phyloP scores from a whole-genome alignment of 2,888 invertebrate species.

The Mamestra brassicae region DNA sequence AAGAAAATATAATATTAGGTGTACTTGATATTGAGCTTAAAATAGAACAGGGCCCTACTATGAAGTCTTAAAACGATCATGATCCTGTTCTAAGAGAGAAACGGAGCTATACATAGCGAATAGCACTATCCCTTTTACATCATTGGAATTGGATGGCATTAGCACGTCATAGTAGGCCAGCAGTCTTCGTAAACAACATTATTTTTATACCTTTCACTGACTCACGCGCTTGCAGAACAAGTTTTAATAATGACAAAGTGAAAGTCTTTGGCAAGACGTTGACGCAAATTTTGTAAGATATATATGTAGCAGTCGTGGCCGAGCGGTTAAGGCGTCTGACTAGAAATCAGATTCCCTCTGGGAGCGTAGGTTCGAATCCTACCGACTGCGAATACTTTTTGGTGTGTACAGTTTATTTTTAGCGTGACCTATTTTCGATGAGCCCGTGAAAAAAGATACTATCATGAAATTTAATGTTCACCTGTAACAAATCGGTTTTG shows the following conservation, averaged over 20 bases:
- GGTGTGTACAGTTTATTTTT: constrained; percentile 23
- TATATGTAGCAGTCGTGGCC: constrained; percentile 93
- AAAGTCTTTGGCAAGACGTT: constrained; percentile 32
- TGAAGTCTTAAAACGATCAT: too few relatives aligned
- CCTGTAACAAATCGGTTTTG: too few relatives aligned
- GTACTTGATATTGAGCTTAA: constrained; percentile 2
- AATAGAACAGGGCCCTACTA: constrained; percentile 10
- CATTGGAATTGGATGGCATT: too few relatives aligned
- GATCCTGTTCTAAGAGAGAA: too few relatives aligned
- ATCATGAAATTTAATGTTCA: too few relatives aligned
- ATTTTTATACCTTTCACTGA: constrained; percentile 39
- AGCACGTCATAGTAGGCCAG: too few relatives aligned
- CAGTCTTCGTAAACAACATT: constrained; percentile 16
- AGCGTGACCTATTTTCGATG: constrained; percentile 1
- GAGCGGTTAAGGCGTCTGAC: constrained; percentile 97
- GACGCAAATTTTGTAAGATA: rapidly evolving
- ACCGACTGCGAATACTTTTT: constrained; percentile 92
- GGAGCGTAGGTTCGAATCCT: constrained; percentile 97
- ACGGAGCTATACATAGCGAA: too few relatives aligned
- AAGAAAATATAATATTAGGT: background rate
- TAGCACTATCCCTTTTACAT: too few relatives aligned
- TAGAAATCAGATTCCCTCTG: constrained; percentile 97
- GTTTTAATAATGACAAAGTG: constrained; percentile 41
- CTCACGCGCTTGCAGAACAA: constrained; percentile 35
- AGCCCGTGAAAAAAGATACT: background rate